Conservation (phyloP, 2,797 vertebrate genomes). For the Botia kubotai region DNA sequence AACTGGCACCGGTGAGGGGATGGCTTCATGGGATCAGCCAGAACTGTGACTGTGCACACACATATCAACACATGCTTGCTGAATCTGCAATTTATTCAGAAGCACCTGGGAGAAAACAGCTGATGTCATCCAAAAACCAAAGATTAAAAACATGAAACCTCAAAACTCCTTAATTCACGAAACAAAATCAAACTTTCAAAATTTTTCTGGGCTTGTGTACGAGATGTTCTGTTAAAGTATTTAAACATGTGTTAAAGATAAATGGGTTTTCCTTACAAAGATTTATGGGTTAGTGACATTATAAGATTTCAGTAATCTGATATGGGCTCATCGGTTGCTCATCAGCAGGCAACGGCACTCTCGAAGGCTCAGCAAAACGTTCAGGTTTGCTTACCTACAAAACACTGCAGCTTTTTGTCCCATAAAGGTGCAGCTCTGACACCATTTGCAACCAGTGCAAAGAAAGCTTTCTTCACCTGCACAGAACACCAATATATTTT, state of each 20-base stretch:
- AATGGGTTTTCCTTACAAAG: neutral
- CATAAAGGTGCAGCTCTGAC: slow-evolving; percentile 96
- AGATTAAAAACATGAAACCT: neutral
- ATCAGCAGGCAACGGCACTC: slow-evolving; percentile 36
- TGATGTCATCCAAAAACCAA: too few relatives aligned
- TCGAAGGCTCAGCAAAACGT: slow-evolving; percentile 56
- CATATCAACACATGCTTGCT: neutral
- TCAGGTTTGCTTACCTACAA: slow-evolving; percentile 87
- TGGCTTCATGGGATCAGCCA: slow-evolving; percentile 34
- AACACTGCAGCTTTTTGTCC: slow-evolving; percentile 95
- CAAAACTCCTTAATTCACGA: neutral
- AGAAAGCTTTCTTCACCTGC: slow-evolving; percentile 98
- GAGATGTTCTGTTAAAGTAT: neutral
- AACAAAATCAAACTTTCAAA: too few relatives aligned
- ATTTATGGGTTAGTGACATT: slow-evolving; percentile 31
- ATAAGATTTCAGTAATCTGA: slow-evolving; percentile 60
- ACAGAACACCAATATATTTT: slow-evolving; percentile 32
- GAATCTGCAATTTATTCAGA: neutral
- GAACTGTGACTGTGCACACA: slow-evolving; percentile 2
- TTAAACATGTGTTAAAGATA: neutral
- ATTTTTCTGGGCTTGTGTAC: neutral
- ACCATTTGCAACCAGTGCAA: slow-evolving; percentile 94
- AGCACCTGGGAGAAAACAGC: too few relatives aligned
- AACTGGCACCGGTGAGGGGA: slow-evolving; percentile 17
- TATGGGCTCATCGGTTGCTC: slow-evolving; percentile 45